Base-by-base conservation (phyloP, 1,140 invertebrate species). In the Drosophila repleta region DNA sequence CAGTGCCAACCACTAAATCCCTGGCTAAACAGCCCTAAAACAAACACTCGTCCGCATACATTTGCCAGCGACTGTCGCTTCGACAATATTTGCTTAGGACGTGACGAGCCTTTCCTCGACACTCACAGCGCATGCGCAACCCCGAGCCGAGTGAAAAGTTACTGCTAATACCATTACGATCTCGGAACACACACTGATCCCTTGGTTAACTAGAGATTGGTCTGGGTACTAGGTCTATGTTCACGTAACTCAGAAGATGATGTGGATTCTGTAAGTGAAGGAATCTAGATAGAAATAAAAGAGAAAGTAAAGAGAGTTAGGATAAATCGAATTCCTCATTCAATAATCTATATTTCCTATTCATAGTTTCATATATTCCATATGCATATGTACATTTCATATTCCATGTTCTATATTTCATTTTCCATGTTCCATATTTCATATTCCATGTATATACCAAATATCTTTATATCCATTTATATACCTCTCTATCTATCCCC, bases 31-130 rank as follows among this genome's bases (percentile, higher is more conserved):
- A 78, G 48, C 46, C 72, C 75, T 37, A 71, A 58, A 64, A 62
- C 70, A 79, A 81, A 87, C 75, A 87, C 65, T 63, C 43, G 21
- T 11, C 32, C 32, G 11, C 32, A 35, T 46, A 53, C 39, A 46
- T 62, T 68, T 41, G 35, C 32, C 55, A 61, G 17, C 43, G 39
- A 43, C 45, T 46, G 63, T 58, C 37, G 63, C 78, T 52, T 49
- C 37, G 45, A 69, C 35, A 87, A 87, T 87, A 87, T 87, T 87
- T 87, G 48, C 48, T 87, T 87, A 87, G 82, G 82, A 79, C 66
- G 43, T 32, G 43, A 29, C 21, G 24, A 69, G 29, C 43, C 45
- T 66, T 79, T 52, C 39, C 39, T 18, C 37, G 20, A 32, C 39
- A 65, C 71, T 74, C 75, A 73, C 58, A 17, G 8, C 82, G 84